Conservation (phyloP, 2,888 invertebrate genomes). For the Chloromyia formosa region DNA sequence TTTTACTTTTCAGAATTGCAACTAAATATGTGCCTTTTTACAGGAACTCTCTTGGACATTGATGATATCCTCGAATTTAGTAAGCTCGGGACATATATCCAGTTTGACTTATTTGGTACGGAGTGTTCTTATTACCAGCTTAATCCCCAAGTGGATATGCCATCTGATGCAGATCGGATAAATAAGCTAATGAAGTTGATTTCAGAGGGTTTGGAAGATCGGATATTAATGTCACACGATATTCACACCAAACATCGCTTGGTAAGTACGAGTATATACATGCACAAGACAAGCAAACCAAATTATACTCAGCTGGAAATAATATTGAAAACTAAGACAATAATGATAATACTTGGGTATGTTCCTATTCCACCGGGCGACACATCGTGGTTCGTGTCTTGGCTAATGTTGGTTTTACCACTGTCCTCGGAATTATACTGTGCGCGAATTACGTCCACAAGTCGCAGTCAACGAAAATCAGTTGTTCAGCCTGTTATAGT, state of each 20-base stretch:
- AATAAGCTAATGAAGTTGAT: conserved; percentile 69
- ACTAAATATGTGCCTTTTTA: too few relatives aligned
- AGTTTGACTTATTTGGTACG: conserved; percentile 82
- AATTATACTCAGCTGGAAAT: too few relatives aligned
- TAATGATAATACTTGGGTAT: too few relatives aligned
- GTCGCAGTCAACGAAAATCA: too few relatives aligned
- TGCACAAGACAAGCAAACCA: too few relatives aligned
- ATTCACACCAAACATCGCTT: conserved; percentile 86
- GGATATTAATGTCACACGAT: conserved; percentile 80
- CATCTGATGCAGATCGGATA: conserved; percentile 80
- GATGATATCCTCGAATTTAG: conserved; percentile 75
- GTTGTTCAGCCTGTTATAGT: too few relatives aligned
- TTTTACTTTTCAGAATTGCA: neutral
- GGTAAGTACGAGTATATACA: conserved; percentile 64
- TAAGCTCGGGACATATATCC: conserved; percentile 75
- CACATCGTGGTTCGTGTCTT: too few relatives aligned
- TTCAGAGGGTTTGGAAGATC: conserved; percentile 70
- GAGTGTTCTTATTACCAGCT: conserved; percentile 83
- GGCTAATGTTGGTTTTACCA: too few relatives aligned
- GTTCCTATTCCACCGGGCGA: too few relatives aligned
- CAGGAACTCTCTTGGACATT: conserved; percentile 70
- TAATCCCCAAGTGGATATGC: conserved; percentile 73
- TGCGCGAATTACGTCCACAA: too few relatives aligned
- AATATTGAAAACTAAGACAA: too few relatives aligned
- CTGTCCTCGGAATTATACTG: too few relatives aligned